Base-by-base conservation (phyloP, 2,113 vertebrate species). In the Phyllopteryx taeniolatus region DNA sequence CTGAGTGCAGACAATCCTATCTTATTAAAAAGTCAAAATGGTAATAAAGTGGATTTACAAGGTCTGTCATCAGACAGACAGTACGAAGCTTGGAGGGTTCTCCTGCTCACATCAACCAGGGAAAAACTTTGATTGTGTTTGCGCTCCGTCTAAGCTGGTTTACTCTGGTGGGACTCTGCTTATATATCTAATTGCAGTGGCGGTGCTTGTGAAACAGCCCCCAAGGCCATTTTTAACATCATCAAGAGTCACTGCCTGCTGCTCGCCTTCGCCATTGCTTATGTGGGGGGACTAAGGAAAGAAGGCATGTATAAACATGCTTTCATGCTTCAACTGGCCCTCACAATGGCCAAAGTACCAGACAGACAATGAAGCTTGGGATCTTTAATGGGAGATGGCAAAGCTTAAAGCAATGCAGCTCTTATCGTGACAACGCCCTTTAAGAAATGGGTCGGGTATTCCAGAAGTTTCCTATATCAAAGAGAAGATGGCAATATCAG, bases 191-290 rank as follows among this genome's bases (percentile, higher is more conserved):
- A 39, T 76, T 56, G 65, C 63, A 31, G 15, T 33, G 66, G 70
- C 22, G 59, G 22, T 31, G 72, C 61, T 75, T 68, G 7, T 35
- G 35, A 49, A 27, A 61, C 59, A 19, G 60, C 59, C 66, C 71
- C 35, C 22, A 1, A 27, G 51, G 72, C 3, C 11, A 8, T 19
- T 59, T 62, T 71, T 63, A 46, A 15, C 75, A 69, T 44, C 67
- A 60, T 69, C 31, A 73, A 42, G 27, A 64, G 81, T 67, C 47
- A n/a, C 47, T n/a, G 68, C 63, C 70, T 72, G 43, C 43, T 42
- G 71, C 51, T 51, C 20, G 19, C 27, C 27, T 35, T 53, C 67
- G 49, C 56, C 53, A 59, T 75, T 72, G 20, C 10, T 71, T 61
- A 39, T 71, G 10, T n/a, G 56, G 35, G 31, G 20, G 42, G 66